Evolutionary conservation across 2,113 vertebrate species (phyloP).

Genomic region (Fulmarus glacialis): DNA sequence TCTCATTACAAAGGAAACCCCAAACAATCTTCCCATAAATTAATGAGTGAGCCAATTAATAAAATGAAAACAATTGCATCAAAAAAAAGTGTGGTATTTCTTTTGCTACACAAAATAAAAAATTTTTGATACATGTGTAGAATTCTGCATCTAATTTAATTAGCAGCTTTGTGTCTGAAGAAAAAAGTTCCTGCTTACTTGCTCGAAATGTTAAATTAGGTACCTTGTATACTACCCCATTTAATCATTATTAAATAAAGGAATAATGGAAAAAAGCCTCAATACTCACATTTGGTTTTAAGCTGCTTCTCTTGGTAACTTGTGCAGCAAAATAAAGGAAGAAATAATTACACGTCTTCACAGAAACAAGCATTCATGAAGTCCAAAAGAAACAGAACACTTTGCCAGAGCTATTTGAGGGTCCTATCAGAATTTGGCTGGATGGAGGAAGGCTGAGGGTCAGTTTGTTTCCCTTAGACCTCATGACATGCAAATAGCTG

Average conservation of each 20-base stretch:
- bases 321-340: slow-evolving; percentile 30
- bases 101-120: not conserved
- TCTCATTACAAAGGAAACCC: not conserved
- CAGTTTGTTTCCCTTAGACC: slow-evolving; percentile 66
- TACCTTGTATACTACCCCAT: not conserved
- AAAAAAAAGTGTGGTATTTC: not conserved
- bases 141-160: not conserved
- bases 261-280: not conserved
- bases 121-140: not conserved
- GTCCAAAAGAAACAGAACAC: slow-evolving; percentile 57
- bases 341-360: not conserved
- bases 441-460: slow-evolving; percentile 48
- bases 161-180: not conserved
- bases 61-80: not conserved
- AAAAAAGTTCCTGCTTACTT: not conserved
- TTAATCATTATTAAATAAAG: slow-evolving; percentile 22
- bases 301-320: slow-evolving; percentile 49
- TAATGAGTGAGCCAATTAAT: not conserved
- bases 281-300: slow-evolving; percentile 70
- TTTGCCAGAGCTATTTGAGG: slow-evolving; percentile 52
- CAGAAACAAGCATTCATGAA: slow-evolving; percentile 28
- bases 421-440: slow-evolving; percentile 55
- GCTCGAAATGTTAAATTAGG: not conserved
- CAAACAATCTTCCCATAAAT: not conserved
- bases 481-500: slow-evolving; percentile 61